Base-by-base conservation (phyloP, 2,797 vertebrate genomes). In the Pampus argenteus region DNA sequence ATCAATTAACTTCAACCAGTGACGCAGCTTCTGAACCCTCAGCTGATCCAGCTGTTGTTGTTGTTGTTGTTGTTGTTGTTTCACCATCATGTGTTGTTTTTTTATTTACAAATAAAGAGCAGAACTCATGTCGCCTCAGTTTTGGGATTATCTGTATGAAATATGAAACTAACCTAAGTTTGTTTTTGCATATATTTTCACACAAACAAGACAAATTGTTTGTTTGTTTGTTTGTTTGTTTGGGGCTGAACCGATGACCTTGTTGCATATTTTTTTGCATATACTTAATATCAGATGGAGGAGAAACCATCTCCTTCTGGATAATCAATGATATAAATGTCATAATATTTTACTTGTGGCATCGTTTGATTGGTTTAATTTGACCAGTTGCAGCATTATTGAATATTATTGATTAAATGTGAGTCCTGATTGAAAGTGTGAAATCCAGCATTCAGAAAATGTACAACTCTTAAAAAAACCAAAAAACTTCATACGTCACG, bases 191-290 rank as follows among this genome's bases (percentile, higher is more conserved):
- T 76, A 20, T 71, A 22, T 71, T 31, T 51, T 47, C 20, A 20
- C 44, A 42, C n/a, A n/a, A n/a, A n/a, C n/a, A n/a, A n/a, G n/a
- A n/a, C n/a, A n/a, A n/a, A n/a, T n/a, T n/a, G n/a, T n/a, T n/a
- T n/a, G n/a, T 10, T 50, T 2, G 28, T 38, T n/a, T 11, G 58
- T 47, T 17, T 56, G 22, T 17, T 20, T n/a, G n/a, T n/a, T 47
- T 13, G 4, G 20, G 3, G 25, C 15, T 29, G 15, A 58, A 61
- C 40, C 51, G 23, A 38, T 38, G 5, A 47, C 40, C 31, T 10
- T 29, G 63, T 62, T 81, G 80, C 80, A 79, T 76, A 66, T 76
- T 61, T 66, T 26, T 50, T 70, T 85, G 68, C 77, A 77, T 76
- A 79, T 18, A 51, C 9, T 0, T 63, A 15, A 64, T 15, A 23